Percentiles rank a stretch among this genome's conserved stretches.
These are phyloP conservation scores for Piscicola geometra DNA, from an alignment of 2,888 invertebrate species.

Conservation along the genomic window DNA sequence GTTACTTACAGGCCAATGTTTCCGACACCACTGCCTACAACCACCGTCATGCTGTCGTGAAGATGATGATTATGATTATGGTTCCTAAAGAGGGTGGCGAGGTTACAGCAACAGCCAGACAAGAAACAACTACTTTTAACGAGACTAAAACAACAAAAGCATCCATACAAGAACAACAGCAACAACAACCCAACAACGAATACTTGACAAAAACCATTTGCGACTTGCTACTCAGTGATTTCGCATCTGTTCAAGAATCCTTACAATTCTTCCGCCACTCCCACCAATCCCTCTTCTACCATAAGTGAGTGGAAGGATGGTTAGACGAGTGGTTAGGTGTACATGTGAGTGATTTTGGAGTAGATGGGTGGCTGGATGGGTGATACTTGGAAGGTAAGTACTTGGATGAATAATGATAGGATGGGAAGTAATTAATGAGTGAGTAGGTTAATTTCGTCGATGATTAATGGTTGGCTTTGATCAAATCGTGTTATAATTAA, in stretches of 20 bases:
- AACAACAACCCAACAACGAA: not conserved
- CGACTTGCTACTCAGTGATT: not conserved
- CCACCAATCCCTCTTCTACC: constrained; percentile 3
- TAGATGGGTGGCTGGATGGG: too few relatives aligned
- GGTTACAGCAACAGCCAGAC: not conserved
- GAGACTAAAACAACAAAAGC: not conserved
- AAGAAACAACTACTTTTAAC: not conserved
- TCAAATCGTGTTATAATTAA: too few relatives aligned
- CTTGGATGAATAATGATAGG: too few relatives aligned
- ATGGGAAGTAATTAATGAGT: too few relatives aligned
- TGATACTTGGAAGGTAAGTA: too few relatives aligned
- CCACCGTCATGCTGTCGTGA: not conserved
- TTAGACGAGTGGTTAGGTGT: too few relatives aligned
- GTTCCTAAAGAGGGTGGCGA: too few relatives aligned
- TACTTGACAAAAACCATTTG: not conserved
- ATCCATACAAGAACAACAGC: too few relatives aligned
- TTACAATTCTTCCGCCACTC: not conserved
- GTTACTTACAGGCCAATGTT: not conserved
- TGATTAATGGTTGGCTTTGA: too few relatives aligned
- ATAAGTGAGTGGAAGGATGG: not conserved
- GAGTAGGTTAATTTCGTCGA: too few relatives aligned
- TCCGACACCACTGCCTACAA: not conserved
- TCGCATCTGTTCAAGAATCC: not conserved
- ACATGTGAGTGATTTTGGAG: too few relatives aligned
- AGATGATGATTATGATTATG: too few relatives aligned